phyloP scores from a whole-genome alignment of 2,113 vertebrate species.

The Xenopus laevis region DNA sequence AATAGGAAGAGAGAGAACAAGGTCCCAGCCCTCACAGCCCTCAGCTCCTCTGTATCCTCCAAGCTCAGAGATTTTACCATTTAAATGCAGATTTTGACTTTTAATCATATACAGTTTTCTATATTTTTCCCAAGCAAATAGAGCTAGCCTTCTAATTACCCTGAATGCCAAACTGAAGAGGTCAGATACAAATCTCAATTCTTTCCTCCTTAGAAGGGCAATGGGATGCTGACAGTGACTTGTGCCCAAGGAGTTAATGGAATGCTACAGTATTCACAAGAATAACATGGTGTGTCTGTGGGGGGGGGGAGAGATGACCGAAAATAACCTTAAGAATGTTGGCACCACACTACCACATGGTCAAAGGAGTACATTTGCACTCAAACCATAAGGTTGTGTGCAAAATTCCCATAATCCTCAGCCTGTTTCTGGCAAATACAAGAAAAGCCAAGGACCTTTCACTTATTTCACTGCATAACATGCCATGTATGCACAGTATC shows the following conservation, averaged over 20 bases:
- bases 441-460: too few species aligned
- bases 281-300: too few species aligned
- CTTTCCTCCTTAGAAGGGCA: constrained; percentile 12
- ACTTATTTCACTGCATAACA: too few species aligned
- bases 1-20: background rate
- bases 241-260: constrained; percentile 6
- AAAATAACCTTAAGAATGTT: too few species aligned
- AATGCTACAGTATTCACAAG: too few species aligned
- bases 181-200: constrained; percentile 12
- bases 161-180: constrained; percentile 34
- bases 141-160: constrained; percentile 37
- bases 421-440: too few species aligned
- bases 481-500: too few species aligned
- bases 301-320: too few species aligned
- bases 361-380: background rate
- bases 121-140: constrained; percentile 21
- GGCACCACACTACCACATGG: too few species aligned
- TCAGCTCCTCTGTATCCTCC: constrained; percentile 8
- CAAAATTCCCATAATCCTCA: too few species aligned
- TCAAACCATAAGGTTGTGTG: too few species aligned
- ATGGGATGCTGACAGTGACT: too few species aligned
- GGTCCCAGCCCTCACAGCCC: background rate
- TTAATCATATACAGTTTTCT: background rate
- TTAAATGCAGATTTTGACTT: constrained; percentile 25
- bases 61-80: background rate